These are phyloP conservation scores for Andrena cerasifolii DNA, from an alignment of 1,140 invertebrate species.

Conservation along the genomic window DNA sequence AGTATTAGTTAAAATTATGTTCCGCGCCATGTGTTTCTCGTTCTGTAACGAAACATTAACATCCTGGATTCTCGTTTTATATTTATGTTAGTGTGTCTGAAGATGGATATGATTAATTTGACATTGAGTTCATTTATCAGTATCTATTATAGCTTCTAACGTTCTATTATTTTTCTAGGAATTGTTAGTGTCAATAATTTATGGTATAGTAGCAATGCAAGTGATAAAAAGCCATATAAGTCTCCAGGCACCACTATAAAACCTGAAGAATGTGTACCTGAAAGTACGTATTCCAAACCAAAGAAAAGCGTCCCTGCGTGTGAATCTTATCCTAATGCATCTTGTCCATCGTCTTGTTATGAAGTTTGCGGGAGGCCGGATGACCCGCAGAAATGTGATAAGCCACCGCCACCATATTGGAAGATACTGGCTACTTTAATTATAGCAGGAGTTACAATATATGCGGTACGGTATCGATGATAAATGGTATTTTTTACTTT, in stretches of 20 bases:
- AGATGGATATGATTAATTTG: neutral
- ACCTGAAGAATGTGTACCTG: conserved; percentile 75
- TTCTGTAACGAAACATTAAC: neutral
- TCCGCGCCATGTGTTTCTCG: neutral
- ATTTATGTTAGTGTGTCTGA: neutral
- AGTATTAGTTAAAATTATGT: conserved; percentile 2
- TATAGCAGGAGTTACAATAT: conserved; percentile 71
- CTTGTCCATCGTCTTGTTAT: conserved; percentile 66
- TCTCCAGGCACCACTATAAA: conserved; percentile 67
- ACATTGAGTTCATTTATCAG: neutral
- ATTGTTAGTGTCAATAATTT: conserved; percentile 63
- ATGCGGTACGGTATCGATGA: conserved; percentile 60
- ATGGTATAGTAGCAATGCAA: conserved; percentile 65
- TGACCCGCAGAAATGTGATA: conserved; percentile 33
- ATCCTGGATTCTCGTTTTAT: no score
- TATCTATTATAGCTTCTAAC: neutral
- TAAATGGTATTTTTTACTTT: conserved; percentile 29
- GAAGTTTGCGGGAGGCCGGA: conserved; percentile 50
- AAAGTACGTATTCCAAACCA: conserved; percentile 52
- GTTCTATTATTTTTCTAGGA: conserved; percentile 55
- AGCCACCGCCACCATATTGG: conserved; percentile 69
- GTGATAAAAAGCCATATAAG: conserved; percentile 64
- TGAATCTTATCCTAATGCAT: conserved; percentile 52
- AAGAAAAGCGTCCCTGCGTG: conserved; percentile 61
- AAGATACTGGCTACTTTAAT: conserved; percentile 72